Conservation (phyloP, 2,888 invertebrate genomes). For the Gandaritis pyraliata region DNA sequence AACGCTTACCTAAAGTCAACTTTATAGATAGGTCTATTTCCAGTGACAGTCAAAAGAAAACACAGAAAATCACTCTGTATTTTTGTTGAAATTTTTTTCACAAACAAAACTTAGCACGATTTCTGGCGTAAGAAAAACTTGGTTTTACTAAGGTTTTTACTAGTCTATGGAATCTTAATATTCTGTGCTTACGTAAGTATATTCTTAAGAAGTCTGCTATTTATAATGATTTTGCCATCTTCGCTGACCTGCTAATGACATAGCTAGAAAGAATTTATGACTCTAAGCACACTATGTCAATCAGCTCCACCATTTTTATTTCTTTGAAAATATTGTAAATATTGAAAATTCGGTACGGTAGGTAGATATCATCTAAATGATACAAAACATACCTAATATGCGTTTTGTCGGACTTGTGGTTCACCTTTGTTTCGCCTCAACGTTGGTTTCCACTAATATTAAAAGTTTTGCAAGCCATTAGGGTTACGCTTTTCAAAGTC, state of each 20-base stretch:
- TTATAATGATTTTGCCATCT: no score
- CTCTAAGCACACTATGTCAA: no score
- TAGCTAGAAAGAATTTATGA: no score
- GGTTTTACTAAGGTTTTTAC: not conserved
- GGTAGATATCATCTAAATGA: slow-evolving; percentile 5
- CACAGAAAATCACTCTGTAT: slow-evolving; percentile 62
- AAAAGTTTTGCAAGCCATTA: slow-evolving; percentile 51
- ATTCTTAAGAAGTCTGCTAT: no score
- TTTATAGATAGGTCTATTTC: not conserved
- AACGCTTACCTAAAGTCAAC: slow-evolving; percentile 49
- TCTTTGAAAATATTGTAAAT: no score
- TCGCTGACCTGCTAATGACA: no score
- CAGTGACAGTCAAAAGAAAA: slow-evolving; percentile 51
- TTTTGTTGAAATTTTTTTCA: slow-evolving; percentile 31
- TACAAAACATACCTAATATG: slow-evolving; percentile 16
- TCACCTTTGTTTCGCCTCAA: slow-evolving; percentile 45
- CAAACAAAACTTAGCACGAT: not conserved
- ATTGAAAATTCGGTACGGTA: no score
- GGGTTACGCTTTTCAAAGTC: slow-evolving; percentile 28
- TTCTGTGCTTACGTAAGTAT: no score
- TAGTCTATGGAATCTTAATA: no score
- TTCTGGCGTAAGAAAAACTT: not conserved
- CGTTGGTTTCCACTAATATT: slow-evolving; percentile 49
- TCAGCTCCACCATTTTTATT: no score
- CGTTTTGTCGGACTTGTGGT: slow-evolving; percentile 44